Evolutionary conservation across 2,797 vertebrate species (phyloP).

Genomic region (Lepus oiostolus): DNA sequence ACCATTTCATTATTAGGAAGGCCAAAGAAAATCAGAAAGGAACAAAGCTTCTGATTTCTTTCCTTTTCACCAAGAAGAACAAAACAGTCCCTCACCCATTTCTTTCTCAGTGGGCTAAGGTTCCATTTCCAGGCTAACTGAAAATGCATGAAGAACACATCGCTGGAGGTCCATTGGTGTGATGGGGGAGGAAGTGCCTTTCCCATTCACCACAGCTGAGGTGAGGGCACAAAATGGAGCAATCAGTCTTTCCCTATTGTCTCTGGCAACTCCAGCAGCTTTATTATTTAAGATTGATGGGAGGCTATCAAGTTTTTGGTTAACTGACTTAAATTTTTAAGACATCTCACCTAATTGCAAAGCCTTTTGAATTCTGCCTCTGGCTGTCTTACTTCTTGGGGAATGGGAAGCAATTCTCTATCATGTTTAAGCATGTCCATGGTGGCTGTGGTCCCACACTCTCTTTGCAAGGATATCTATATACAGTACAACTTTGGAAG

Average conservation of each 20-base stretch:
- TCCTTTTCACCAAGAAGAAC: conserved; percentile 3
- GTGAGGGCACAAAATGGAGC: neutral
- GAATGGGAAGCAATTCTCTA: neutral
- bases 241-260: neutral
- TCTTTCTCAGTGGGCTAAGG: neutral
- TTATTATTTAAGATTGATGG: neutral
- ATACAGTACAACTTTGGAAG: neutral
- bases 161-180: neutral
- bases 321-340: neutral
- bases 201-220: neutral
- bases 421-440: neutral
- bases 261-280: neutral
- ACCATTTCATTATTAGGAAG: neutral
- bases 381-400: neutral
- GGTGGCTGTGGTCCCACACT: neutral
- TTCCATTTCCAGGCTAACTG: neutral
- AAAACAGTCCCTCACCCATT: neutral
- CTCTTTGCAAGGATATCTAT: neutral
- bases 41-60: neutral
- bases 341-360: neutral
- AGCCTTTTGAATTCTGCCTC: neutral
- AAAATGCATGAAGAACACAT: neutral
- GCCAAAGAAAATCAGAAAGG: neutral
- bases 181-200: rapidly evolving
- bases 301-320: neutral